These are phyloP conservation scores for Tetranychus piercei DNA, from an alignment of 2,888 invertebrate genomes.

Conservation along the genomic window DNA sequence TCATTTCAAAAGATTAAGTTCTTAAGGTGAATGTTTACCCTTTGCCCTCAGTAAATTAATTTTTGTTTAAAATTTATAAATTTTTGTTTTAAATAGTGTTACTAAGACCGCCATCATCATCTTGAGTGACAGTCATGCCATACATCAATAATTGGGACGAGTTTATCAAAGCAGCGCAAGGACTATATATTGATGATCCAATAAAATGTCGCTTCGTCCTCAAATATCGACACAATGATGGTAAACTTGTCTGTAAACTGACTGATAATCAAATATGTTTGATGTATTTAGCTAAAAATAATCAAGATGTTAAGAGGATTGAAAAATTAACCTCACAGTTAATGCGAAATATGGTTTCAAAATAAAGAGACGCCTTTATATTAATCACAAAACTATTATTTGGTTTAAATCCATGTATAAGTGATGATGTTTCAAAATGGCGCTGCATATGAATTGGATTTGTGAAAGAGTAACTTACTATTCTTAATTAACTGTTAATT, in stretches of 20 bases:
- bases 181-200: conserved; percentile 78
- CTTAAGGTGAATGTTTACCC: too few species aligned
- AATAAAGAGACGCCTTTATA: background rate
- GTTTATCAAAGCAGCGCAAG: conserved; percentile 86
- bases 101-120: too few species aligned
- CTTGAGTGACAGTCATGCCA: conserved; percentile 39
- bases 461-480: too few species aligned
- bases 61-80: too few species aligned
- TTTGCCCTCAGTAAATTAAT: too few species aligned
- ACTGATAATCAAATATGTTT: conserved; percentile 86
- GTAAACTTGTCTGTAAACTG: conserved; percentile 65
- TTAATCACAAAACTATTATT: too few species aligned
- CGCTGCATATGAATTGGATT: too few species aligned
- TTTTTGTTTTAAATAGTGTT: too few species aligned
- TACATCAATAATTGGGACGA: conserved; percentile 89
- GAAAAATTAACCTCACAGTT: conserved; percentile 82
- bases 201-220: conserved; percentile 69
- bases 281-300: conserved; percentile 82
- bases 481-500: too few species aligned
- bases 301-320: conserved; percentile 83
- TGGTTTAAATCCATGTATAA: too few species aligned
- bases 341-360: conserved; percentile 38
- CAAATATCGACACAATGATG: conserved; percentile 79
- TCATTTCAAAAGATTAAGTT: too few species aligned
- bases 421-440: too few species aligned